Conservation (phyloP, 2,888 invertebrate genomes). For the Scrobipalpa atriplicella region DNA sequence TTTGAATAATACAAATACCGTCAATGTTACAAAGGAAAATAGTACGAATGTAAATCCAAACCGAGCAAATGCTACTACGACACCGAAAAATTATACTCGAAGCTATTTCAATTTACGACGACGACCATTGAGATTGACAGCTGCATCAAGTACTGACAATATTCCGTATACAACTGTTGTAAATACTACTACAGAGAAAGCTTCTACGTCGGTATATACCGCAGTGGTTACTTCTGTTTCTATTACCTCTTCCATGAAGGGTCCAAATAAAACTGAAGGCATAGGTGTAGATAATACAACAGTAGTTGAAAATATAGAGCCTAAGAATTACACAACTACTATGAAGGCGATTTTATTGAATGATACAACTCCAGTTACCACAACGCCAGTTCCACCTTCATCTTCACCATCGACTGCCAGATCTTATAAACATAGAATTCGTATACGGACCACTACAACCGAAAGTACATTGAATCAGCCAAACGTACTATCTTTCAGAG, state of each 20-base stretch:
- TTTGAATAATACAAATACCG: constrained; percentile 37
- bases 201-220: constrained; percentile 76
- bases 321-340: constrained; percentile 47
- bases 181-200: constrained; percentile 72
- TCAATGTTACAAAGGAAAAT: constrained; percentile 4
- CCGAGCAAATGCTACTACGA: constrained; percentile 49
- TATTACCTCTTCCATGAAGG: constrained; percentile 78
- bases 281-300: constrained; percentile 53
- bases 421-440: constrained; percentile 64
- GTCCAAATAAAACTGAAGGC: constrained; percentile 70
- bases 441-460: constrained; percentile 72
- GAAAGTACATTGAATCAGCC: constrained; percentile 55
- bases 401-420: constrained; percentile 43
- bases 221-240: constrained; percentile 80
- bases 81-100: constrained; percentile 66
- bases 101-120: constrained; percentile 67
- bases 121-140: constrained; percentile 62
- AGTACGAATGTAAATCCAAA: constrained; percentile 33
- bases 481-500: constrained; percentile 44
- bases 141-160: constrained; percentile 60
- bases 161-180: constrained; percentile 42
- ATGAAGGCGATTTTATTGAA: constrained; percentile 48
- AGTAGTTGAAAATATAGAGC: constrained; percentile 40
- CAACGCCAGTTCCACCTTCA: constrained; percentile 41
- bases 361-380: constrained; percentile 44